Evolutionary conservation across 2,888 invertebrate species (phyloP), one percentile per base, ranked within the genome.

Genomic region (Geophilus truncorum): DNA sequence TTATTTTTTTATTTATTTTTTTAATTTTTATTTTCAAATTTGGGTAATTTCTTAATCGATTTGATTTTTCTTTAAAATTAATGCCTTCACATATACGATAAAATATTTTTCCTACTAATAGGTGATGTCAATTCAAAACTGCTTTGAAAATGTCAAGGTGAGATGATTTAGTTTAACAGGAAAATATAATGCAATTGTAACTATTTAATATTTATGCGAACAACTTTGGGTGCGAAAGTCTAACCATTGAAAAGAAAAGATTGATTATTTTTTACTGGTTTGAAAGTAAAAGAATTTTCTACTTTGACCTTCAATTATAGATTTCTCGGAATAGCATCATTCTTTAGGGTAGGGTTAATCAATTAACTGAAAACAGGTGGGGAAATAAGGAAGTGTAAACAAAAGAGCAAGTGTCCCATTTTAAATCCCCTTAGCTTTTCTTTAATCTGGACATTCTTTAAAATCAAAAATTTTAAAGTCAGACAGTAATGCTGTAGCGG

Each of bases 311-410:
- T 32, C 32, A 32, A 9, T 9, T 32, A 6, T 6, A 32, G 32
- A 32, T 51, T 51, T 51, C 18, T 18, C 21, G 3, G 51, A 51
- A 18, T 18, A 18, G 4, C 18, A 9, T 18, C 21, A 18, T 51
- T 18, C n/a, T 25, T 70, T 25, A 28, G 28, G 70, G 70, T 15
- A 15, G 70, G 70, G 28, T 15, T 70, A 70, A 70, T 70, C 70
- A 70, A 70, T 70, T 70, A 70, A 70, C 25, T 23, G 70, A 28
- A 70, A 25, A 70, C 70, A 70, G 70, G 70, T 70, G 70, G 70
- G 45, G 70, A n/a, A 70, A 70, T 70, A 70, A 70, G 70, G 70
- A 70, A 70, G 70, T 70, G 70, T 70, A 25, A 70, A 70, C 70
- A 70, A 70, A 6, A 28, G 70, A 70, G n/a, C n/a, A n/a, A 23